Base-by-base conservation (phyloP, 2,888 invertebrate genomes). In the Drosophila mimetica region DNA sequence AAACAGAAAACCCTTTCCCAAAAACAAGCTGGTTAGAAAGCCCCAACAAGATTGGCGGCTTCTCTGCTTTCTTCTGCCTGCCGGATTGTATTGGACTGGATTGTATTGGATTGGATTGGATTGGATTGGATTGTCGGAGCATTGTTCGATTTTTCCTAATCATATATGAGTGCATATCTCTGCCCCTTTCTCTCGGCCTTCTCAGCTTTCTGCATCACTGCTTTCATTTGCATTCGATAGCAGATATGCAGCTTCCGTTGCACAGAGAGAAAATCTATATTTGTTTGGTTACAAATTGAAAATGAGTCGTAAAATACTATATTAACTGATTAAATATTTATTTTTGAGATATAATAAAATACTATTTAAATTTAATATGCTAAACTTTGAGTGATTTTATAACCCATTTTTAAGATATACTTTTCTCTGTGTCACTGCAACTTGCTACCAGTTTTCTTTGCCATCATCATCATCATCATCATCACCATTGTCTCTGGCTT, bases 61-160 rank as follows among this genome's bases (percentile, higher is more conserved):
- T 57, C 65, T 51, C 55, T 39, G 65, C 55, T 64, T 66, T 65
- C 65, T 61, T 61, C 64, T 65, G 20, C 34, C 36, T 48, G 47
- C 46, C 14, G 57, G 57, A 61, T 61, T 67, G 52, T 42, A 46
- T 63, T 58, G 41, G 22, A 41, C 37, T 59, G 42, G 44, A 44
- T 54, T 52, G 37, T 34, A 63, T 50, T 50, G 58, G 63, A 53
- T 76, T 58, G 42, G 58, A 53, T 76, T 58, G 42, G 58, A 53
- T 76, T 58, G 42, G 30, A 30, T 30, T 30, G 30, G 70, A 75
- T 63, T 54, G 80, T 75, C 69, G 75, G 54, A 52, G 71, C 79
- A 85, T 83, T 83, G 85, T 83, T 83, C 85, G 83, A 85, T 82
- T 85, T 82, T 82, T 79, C 81, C 82, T 79, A 83, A 83, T 85